A percentile compares a stretch with the other conserved stretches of the same genome.
Evolutionary conservation across 1,140 invertebrate species (phyloP).

Genomic region (Archivesica marissinica): DNA sequence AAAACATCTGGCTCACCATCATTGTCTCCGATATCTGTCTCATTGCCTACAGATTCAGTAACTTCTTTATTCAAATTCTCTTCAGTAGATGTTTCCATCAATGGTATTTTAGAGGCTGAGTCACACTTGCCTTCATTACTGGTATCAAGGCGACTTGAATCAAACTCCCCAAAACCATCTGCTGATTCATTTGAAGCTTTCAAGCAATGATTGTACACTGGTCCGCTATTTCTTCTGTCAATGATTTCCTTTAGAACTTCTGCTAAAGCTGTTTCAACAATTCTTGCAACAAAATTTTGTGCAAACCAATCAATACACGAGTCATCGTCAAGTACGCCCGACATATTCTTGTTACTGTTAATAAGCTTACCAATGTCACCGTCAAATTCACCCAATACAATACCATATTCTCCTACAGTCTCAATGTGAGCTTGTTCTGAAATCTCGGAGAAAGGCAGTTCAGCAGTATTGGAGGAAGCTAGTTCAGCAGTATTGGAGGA

Average conservation of each 20-base stretch:
- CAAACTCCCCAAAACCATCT: too few relatives aligned
- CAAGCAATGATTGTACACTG: not conserved
- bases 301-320: not conserved
- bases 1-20: too few relatives aligned
- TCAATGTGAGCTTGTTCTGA: not conserved
- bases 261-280: not conserved
- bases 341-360: not conserved
- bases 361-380: not conserved
- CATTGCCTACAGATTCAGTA: too few relatives aligned
- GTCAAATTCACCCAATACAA: constrained; percentile 21
- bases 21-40: too few relatives aligned
- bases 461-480: not conserved
- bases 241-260: not conserved
- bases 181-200: not conserved
- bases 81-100: too few relatives aligned
- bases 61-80: too few relatives aligned
- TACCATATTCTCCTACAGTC: not conserved
- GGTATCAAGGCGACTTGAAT: too few relatives aligned
- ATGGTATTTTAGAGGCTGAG: too few relatives aligned
- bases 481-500: not conserved
- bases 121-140: too few relatives aligned
- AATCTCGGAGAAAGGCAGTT: not conserved
- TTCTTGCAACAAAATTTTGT: not conserved
- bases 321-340: not conserved
- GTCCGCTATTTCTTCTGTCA: not conserved